A percentile compares a stretch with the other conserved stretches of the same genome.
phyloP scores from a whole-genome alignment of 2,113 vertebrate species.

The Glaucidium brasilianum region DNA sequence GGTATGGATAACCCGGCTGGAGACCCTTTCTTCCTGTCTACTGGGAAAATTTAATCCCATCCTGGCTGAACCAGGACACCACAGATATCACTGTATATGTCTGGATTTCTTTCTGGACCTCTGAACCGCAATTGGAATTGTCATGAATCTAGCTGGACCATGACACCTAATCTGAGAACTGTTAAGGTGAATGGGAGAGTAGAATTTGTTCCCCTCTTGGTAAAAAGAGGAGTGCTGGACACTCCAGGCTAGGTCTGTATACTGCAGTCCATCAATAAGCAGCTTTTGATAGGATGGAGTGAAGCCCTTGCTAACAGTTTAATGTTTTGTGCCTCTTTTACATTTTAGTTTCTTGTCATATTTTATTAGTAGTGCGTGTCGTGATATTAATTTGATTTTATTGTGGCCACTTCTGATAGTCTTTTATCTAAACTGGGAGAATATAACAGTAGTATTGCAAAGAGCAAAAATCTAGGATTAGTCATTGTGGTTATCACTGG shows the following conservation, averaged over 20 bases:
- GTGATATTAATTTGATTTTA: neutral
- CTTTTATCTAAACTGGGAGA: neutral
- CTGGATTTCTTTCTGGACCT: neutral
- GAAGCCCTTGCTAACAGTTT: neutral
- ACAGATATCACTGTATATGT: neutral
- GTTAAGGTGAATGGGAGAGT: neutral
- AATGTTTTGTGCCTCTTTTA: neutral
- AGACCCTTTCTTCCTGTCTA: no score
- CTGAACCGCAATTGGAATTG: neutral
- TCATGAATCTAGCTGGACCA: neutral
- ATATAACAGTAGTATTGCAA: neutral
- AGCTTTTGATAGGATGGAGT: neutral
- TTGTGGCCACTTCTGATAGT: neutral
- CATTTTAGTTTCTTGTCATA: neutral
- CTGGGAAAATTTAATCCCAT: no score
- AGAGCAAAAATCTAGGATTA: neutral
- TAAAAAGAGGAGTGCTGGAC: neutral
- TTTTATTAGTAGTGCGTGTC: neutral
- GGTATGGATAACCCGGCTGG: no score
- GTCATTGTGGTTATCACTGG: neutral
- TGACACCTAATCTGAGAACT: neutral
- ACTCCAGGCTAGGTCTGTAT: neutral
- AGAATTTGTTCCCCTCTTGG: neutral
- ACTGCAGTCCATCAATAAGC: neutral
- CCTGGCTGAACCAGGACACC: no score